Base-by-base conservation (phyloP, 2,797 vertebrate species). In the Diplodus puntazzo region DNA sequence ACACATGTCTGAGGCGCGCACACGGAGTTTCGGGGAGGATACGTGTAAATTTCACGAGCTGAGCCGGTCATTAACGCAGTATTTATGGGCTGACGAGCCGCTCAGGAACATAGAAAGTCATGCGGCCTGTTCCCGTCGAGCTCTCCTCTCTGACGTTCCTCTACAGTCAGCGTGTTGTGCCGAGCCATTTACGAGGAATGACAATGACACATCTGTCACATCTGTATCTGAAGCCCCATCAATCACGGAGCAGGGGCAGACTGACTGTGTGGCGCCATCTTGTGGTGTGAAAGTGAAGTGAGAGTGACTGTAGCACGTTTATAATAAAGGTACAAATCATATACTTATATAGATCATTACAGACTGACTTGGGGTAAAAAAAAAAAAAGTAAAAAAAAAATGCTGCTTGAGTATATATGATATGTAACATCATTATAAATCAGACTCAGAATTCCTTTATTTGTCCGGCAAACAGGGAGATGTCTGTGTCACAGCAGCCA, bases 21-120 rank as follows among this genome's bases (percentile, higher is more conserved):
- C 34, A 42, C 53, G 66, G 54, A 20, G 18, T 79, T 74, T 50
- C 58, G 69, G 9, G 74, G 68, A 79, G 80, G 67, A 73, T 58
- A 25, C 63, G 90, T 87, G 86, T 86, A 79, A 78, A 85, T 81
- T 90, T 91, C 69, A 89, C 54, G 67, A 89, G 89, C 80, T 50
- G 69, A 76, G 59, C 63, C 75, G 78, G 73, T 85, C 85, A 82
- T 88, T 90, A 89, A 85, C 85, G 77, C 80, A 39, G 12, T 66
- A 79, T 91, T 91, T 88, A 90, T 67, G 58, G 49, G 73, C 79
- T 84, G 85, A 86, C 66, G 81, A 75, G 70, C 48, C 27, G 73
- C 67, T 67, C 68, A 55, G 18, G 17, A 58, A 65, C 64, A 67
- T 0, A 30, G 17, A 59, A 49, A 57, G 61, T 69, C 49, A 79